Base-by-base conservation (phyloP, 1,140 invertebrate species). In the Diorhabda sublineata region DNA sequence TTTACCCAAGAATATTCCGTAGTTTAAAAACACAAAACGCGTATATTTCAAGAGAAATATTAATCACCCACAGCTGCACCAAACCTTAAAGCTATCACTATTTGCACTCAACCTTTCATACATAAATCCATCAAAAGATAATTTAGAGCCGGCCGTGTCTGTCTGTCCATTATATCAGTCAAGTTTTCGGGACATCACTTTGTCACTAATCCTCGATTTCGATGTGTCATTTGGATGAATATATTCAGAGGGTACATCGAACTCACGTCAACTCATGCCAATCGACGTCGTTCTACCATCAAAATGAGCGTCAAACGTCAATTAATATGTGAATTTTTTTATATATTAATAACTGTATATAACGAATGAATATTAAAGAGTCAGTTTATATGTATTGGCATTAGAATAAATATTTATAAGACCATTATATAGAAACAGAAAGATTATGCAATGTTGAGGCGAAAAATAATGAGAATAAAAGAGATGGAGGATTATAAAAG, bases 41-140 rank as follows among this genome's bases (percentile, higher is more conserved):
- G 56, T 42, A 41, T 58, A 65, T 58, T 65, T 62, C 61, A 60
- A 67, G 58, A 59, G 57, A 60, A 67, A 45, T 60, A 67, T 67
- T 67, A 67, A 67, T 67, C 65, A 67, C 65, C 64, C 57, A 60
- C 65, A 67, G 65, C 65, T 67, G 65, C 65, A 67, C 6, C 65
- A 45, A 44, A 45, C 57, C 65, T 64, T 64, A 45, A 57, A 64
- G 58, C 65, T 67, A 67, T 67, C 65, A 67, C 58, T 67, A 60
- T 67, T 67, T 67, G 65, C 65, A 67, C 65, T 67, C 65, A 67
- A 67, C 65, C 65, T 67, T 60, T 67, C 65, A 60, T 60, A 67
- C 58, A 67, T 67, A 67, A 67, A 67, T 67, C 65, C 65, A 67
- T 67, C 65, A 67, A 60, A 45, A 67, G 65, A 67, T 67, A 67